Evolutionary conservation across 53 echinoderm and acorn worm genomes (phyloP), one percentile per base, ranked within the genome.

Genomic region (Stichopus horrens): DNA sequence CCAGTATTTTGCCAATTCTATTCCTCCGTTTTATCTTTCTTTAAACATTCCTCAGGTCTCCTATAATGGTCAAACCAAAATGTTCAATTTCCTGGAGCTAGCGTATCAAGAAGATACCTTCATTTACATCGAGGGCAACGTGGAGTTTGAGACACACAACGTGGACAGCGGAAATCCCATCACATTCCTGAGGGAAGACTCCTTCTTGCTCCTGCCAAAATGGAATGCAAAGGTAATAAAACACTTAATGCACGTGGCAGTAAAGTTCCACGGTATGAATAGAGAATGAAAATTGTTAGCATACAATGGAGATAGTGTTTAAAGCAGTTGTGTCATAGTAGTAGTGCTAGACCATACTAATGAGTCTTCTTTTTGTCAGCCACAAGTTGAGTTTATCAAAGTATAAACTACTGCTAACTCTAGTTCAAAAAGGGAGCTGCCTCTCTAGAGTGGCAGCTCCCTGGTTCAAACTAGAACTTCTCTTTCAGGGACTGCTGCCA

Each of bases 101-200:
- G 95, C 95, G 21, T 55, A 54, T 18, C 86, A 73, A 7, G 37
- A 65, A 0, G 90, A 95, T 74, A 60, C 88, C 5, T 91, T 86
- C 74, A 88, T 93, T 88, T 77, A 92, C 78, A 91, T 98, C 19
- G 58, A 78, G 63, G 99, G 99, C 20, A 86, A 92, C 21, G 60
- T 96, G 1, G 37, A 54, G 14, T 95, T 94, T 74, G 58, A 58
- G 10, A 86, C 88, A 75, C 89, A 92, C 77, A 93, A 94, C 57
- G 91, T 97, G 22, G 89, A 90, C 73, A 92, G 92, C 86, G 88
- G 91, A 37, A 95, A 97, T 55, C 98, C 98, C 16, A 91, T 97
- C 86, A 95, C 98, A 55, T 97, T 97, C 95, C 86, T 92, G 73
- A 97, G 89, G 3, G 95, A 95, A 67, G 98, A 97, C 63, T 90